Evolutionary conservation across 2,888 invertebrate species (phyloP).

Genomic region (Mythimna lalbum): DNA sequence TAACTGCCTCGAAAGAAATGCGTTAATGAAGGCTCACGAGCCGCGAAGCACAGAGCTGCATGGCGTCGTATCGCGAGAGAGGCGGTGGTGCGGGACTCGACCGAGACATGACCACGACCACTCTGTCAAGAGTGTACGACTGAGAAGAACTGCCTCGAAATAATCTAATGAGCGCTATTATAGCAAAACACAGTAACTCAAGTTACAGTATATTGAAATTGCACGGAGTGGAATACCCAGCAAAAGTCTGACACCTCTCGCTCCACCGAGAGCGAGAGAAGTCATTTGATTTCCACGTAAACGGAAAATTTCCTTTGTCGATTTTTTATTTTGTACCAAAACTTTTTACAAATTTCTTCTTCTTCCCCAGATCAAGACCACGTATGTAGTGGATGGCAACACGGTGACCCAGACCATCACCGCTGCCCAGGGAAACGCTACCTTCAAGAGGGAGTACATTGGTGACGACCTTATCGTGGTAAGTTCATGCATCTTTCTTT

Average conservation of each 20-base stretch:
- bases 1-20: too few relatives aligned
- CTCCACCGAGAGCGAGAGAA: not conserved
- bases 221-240: not conserved
- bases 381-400: conserved; percentile 74
- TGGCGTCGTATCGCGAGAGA: too few relatives aligned
- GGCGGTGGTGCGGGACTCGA: too few relatives aligned
- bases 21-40: too few relatives aligned
- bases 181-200: too few relatives aligned
- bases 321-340: not conserved
- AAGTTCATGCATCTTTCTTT: conserved; percentile 44
- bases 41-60: too few relatives aligned
- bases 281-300: not conserved
- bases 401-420: conserved; percentile 72
- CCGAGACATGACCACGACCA: too few relatives aligned
- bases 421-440: conserved; percentile 61
- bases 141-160: too few relatives aligned
- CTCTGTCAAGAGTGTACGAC: too few relatives aligned
- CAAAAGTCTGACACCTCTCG: not conserved
- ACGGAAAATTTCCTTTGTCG: too few relatives aligned
- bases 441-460: conserved; percentile 74
- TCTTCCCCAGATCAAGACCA: conserved; percentile 73
- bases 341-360: not conserved
- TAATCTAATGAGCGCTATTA: too few relatives aligned
- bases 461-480: conserved; percentile 75
- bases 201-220: too few relatives aligned